These are phyloP conservation scores for Cyaniris semiargus DNA, from an alignment of 2,888 invertebrate genomes.

Conservation along the genomic window DNA sequence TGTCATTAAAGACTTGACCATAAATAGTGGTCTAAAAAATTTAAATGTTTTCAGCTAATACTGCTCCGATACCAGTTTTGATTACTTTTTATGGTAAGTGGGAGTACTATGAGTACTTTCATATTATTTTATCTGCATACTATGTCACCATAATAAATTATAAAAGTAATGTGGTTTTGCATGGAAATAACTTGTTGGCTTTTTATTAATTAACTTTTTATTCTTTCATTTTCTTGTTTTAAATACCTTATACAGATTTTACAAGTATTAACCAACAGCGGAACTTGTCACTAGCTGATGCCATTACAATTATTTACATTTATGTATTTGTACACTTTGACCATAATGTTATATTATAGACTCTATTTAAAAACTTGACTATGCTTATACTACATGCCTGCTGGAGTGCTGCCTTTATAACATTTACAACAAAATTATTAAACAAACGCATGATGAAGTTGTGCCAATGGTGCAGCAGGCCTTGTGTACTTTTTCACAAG, in stretches of 20 bases:
- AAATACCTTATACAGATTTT: background rate
- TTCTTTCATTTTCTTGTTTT: background rate
- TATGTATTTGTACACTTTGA: background rate
- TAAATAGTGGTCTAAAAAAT: constrained; percentile 61
- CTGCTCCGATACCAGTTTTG: constrained; percentile 76
- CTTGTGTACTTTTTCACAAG: too few species aligned
- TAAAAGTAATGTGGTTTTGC: background rate
- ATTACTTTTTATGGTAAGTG: constrained; percentile 77
- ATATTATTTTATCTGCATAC: constrained; percentile 49
- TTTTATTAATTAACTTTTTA: background rate
- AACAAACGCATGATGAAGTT: too few species aligned
- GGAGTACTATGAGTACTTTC: constrained; percentile 73
- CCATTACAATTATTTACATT: background rate
- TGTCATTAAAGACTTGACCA: constrained; percentile 43
- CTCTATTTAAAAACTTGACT: background rate
- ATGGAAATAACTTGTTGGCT: background rate
- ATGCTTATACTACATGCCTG: background rate
- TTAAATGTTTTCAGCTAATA: constrained; percentile 76
- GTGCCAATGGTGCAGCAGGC: too few species aligned
- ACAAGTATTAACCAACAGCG: background rate
- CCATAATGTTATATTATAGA: background rate
- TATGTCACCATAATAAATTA: background rate
- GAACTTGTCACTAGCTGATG: background rate
- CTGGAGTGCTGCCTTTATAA: background rate
- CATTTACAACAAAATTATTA: too few species aligned